Conservation (phyloP, 2,797 vertebrate species). For the Garrulus glandarius region DNA sequence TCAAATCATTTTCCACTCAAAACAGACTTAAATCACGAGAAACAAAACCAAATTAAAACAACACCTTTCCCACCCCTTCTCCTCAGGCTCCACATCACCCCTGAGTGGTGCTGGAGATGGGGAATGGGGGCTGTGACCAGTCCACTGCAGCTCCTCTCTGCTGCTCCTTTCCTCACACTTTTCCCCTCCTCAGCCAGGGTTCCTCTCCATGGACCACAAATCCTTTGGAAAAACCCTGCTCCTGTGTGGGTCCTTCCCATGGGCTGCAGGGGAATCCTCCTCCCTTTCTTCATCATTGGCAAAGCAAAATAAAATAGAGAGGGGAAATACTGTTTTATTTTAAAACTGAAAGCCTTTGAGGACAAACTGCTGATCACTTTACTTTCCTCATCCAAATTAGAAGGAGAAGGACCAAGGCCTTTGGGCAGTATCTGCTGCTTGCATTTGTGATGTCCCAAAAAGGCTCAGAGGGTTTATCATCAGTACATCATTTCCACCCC, state of each 20-base stretch:
- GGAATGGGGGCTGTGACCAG: neutral
- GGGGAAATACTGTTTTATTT: neutral
- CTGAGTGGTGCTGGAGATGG: neutral
- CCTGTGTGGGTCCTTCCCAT: neutral
- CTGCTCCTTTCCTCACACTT: neutral
- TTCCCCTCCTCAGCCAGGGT: neutral
- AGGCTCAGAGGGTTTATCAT: neutral
- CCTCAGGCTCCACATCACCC: neutral
- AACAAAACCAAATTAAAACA: neutral
- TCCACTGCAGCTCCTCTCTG: neutral
- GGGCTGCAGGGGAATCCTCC: neutral
- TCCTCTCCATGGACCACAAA: neutral
- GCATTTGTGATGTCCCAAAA: neutral
- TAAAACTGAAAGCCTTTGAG: neutral
- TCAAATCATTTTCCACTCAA: neutral
- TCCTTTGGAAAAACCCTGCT: neutral
- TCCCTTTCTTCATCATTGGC: neutral
- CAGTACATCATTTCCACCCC: neutral
- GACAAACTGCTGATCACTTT: neutral
- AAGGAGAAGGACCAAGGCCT: neutral
- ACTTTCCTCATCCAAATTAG: neutral
- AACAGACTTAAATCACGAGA: neutral
- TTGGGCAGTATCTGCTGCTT: neutral
- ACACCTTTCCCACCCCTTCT: neutral
- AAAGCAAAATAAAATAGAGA: fast-evolving